Percentiles rank a stretch among this genome's conserved stretches.
Conservation (phyloP, 2,113 vertebrate species). For the Muntiacus muntjak region DNA sequence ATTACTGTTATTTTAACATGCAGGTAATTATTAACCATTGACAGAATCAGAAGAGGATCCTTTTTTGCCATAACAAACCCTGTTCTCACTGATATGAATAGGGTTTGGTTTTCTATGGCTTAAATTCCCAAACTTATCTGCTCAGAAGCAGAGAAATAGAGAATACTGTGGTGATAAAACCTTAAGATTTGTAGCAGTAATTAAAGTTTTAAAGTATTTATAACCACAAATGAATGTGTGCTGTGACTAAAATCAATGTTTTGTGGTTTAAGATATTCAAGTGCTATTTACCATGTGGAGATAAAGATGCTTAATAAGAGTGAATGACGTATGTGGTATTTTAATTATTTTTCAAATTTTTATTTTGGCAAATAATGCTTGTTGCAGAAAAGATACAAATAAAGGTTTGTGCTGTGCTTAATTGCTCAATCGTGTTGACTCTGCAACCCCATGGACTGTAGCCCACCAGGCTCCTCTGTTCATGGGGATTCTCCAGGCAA, state of each 20-base stretch:
- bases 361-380: not conserved
- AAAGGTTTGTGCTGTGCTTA: not conserved
- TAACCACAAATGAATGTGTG: not conserved
- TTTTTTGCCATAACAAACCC: not conserved
- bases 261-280: not conserved
- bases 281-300: not conserved
- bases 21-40: not conserved
- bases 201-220: not conserved
- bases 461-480: not conserved
- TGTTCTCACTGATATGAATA: not conserved
- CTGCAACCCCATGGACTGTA: not conserved
- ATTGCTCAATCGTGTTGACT: fast-evolving
- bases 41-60: not conserved
- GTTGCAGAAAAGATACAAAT: not conserved
- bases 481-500: not conserved
- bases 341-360: not conserved
- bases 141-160: not conserved
- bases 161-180: not conserved
- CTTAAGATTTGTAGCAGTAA: not conserved
- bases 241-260: not conserved
- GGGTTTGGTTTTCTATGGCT: not conserved
- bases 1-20: not conserved
- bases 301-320: not conserved
- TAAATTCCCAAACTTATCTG: not conserved
- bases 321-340: not conserved